Conservation (phyloP, 2,113 vertebrate genomes). For the Dinomys branickii region DNA sequence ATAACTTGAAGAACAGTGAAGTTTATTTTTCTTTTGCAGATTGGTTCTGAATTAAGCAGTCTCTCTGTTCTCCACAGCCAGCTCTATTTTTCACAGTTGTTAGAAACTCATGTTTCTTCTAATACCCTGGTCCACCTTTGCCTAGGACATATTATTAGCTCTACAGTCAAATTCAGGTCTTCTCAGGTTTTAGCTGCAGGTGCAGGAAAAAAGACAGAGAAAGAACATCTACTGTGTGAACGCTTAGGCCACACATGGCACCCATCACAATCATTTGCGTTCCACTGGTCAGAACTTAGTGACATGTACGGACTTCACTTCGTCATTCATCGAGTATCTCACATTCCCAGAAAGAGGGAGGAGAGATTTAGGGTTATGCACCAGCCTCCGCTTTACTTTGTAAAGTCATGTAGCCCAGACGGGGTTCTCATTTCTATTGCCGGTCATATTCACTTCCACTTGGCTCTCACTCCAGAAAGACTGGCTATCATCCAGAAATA, state of each 20-base stretch:
- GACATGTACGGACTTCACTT: neutral
- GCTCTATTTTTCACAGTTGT: neutral
- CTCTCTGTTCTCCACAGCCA: neutral
- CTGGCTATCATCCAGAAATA: neutral
- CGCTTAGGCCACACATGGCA: neutral
- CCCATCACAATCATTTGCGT: neutral
- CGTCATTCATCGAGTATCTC: neutral
- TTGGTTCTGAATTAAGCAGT: neutral
- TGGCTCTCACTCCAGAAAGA: neutral
- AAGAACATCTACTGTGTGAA: neutral
- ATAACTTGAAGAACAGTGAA: neutral
- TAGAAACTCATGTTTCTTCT: neutral
- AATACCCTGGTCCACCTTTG: neutral
- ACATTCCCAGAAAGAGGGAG: neutral
- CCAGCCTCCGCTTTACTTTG: neutral
- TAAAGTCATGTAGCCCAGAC: neutral
- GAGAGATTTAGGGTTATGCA: neutral
- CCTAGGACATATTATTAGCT: neutral
- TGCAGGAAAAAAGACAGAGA: neutral
- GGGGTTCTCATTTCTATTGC: neutral
- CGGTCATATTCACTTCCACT: neutral
- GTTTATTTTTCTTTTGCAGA: constrained; percentile 7
- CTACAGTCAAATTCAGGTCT: neutral
- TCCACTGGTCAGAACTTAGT: neutral
- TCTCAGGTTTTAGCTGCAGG: neutral